Percentiles rank a stretch among this genome's conserved stretches.
phyloP scores from a whole-genome alignment of 2,888 invertebrate genomes.

The Acheta domesticus region DNA sequence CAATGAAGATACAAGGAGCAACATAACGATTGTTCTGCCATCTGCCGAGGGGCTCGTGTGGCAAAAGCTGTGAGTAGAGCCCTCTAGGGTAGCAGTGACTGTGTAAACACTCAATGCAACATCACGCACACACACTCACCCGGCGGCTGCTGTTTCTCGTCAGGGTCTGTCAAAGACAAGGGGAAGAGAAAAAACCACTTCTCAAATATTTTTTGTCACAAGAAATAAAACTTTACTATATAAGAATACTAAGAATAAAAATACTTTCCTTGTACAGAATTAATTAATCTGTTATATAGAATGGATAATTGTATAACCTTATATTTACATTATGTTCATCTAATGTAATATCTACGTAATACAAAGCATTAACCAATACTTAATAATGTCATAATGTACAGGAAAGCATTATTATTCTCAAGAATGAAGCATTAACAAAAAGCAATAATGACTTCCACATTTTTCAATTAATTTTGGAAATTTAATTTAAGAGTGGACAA shows the following conservation, averaged over 20 bases:
- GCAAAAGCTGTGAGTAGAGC: background rate
- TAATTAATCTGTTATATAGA: too few relatives aligned
- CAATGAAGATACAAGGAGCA: background rate
- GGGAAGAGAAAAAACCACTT: constrained; percentile 1
- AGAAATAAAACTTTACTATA: background rate
- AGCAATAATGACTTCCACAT: too few relatives aligned
- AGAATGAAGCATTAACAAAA: too few relatives aligned
- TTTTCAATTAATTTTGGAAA: too few relatives aligned
- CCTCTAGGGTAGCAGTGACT: background rate
- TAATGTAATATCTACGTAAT: too few relatives aligned
- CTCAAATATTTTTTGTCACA: background rate
- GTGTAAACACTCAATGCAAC: constrained; percentile 6
- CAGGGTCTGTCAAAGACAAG: background rate
- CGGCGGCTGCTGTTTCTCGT: background rate
- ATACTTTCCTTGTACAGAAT: background rate
- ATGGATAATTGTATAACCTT: too few relatives aligned
- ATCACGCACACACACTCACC: background rate
- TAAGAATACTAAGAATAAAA: background rate
- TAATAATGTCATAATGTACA: too few relatives aligned
- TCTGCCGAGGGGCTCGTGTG: background rate
- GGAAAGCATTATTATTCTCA: too few relatives aligned
- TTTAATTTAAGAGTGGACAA: too few relatives aligned
- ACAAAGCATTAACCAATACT: too few relatives aligned
- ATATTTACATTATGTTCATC: too few relatives aligned
- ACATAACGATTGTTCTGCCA: background rate